phyloP scores from a whole-genome alignment of 2,113 vertebrate genomes.

The Thryonomys swinderianus region DNA sequence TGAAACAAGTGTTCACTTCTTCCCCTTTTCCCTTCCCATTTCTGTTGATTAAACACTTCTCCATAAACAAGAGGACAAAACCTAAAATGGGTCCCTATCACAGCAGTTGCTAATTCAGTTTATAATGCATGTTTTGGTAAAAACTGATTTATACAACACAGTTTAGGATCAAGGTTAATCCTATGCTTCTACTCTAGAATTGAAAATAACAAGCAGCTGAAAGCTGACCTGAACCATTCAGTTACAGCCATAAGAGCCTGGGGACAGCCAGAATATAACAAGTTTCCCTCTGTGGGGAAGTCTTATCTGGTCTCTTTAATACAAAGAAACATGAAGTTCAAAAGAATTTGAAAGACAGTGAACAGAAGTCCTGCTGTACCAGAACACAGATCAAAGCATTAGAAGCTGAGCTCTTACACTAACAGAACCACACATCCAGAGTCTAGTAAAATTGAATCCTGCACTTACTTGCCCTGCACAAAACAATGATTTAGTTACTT shows the following conservation, averaged over 20 bases:
- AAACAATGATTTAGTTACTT: neutral
- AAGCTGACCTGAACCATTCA: neutral
- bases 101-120: neutral
- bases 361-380: neutral
- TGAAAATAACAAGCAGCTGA: neutral
- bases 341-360: neutral
- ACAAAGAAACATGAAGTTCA: constrained; percentile 41
- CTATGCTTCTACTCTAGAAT: neutral
- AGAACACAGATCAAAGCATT: neutral
- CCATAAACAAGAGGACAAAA: neutral
- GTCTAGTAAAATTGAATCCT: neutral
- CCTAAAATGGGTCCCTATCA: neutral
- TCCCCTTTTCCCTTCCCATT: neutral
- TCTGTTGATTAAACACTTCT: neutral
- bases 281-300: neutral
- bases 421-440: neutral
- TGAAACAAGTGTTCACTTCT: neutral
- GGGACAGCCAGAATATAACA: neutral
- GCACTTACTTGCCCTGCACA: neutral
- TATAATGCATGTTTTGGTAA: neutral
- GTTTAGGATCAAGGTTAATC: neutral
- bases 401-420: neutral
- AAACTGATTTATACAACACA: neutral
- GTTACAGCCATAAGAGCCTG: neutral
- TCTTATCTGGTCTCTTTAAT: neutral